A percentile compares a stretch with the other conserved stretches of the same genome.
phyloP scores from a whole-genome alignment of 1,140 invertebrate species.

The Vanessa tameamea region DNA sequence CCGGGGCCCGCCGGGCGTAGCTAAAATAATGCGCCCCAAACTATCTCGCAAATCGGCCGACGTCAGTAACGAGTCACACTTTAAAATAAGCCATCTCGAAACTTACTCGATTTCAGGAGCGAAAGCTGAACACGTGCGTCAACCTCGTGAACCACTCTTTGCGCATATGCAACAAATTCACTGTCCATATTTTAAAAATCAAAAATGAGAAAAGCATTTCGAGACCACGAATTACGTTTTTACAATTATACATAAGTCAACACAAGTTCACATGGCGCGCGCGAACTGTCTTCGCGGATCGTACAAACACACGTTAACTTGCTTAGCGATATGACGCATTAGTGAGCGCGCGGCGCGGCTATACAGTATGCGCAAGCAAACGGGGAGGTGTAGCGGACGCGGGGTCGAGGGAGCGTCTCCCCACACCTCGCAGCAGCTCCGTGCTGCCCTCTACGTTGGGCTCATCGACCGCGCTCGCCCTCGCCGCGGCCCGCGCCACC shows the following conservation, averaged over 20 bases:
- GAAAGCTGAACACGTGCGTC: slow-evolving; percentile 63
- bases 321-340: slow-evolving; percentile 74
- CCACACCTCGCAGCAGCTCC: slow-evolving; percentile 54
- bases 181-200: slow-evolving; percentile 52
- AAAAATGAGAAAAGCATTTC: slow-evolving; percentile 13
- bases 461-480: slow-evolving; percentile 77
- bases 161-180: slow-evolving; percentile 59
- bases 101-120: slow-evolving; percentile 67
- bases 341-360: slow-evolving; percentile 75
- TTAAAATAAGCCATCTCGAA: slow-evolving; percentile 69
- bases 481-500: slow-evolving; percentile 53
- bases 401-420: slow-evolving; percentile 47
- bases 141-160: slow-evolving; percentile 59
- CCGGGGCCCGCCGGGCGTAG: slow-evolving; percentile 55
- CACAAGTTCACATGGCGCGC: slow-evolving; percentile 77
- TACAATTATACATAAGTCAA: slow-evolving; percentile 47
- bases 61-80: slow-evolving; percentile 61
- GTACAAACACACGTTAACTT: slow-evolving; percentile 58
- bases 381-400: slow-evolving; percentile 52
- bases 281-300: slow-evolving; percentile 50
- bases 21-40: slow-evolving; percentile 70
- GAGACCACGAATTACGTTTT: slow-evolving; percentile 13
- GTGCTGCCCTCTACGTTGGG: slow-evolving; percentile 75
- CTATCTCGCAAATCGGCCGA: slow-evolving; percentile 45
- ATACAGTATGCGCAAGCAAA: slow-evolving; percentile 68